Evolutionary conservation across 2,113 vertebrate genomes (phyloP).

Genomic region (Eulacestoma nigropectus): DNA sequence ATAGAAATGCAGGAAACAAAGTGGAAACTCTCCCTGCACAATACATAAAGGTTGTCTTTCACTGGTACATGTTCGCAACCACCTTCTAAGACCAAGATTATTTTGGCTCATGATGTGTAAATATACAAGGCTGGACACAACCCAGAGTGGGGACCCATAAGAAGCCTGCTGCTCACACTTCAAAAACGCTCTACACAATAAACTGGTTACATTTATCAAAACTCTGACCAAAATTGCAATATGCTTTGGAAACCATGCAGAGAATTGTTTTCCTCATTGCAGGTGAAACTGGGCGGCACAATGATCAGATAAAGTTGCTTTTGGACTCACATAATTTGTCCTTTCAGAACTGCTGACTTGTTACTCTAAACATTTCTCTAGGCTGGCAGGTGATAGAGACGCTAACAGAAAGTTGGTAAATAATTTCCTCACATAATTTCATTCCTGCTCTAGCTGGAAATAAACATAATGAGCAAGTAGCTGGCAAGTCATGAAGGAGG

Average conservation of each 20-base stretch:
- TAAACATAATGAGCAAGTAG: not conserved
- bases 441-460: not conserved
- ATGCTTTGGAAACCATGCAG: not conserved
- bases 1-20: not conserved
- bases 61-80: not conserved
- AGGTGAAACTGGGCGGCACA: not conserved
- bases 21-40: not conserved
- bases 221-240: not conserved
- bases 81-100: not conserved
- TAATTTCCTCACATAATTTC: not conserved
- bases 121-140: not conserved
- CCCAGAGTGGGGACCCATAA: not conserved
- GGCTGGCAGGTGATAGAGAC: not conserved
- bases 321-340: not conserved
- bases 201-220: not conserved
- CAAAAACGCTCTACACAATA: not conserved
- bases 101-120: not conserved
- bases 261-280: not conserved
- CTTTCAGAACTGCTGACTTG: not conserved
- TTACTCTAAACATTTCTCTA: not conserved
- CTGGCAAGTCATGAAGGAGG: not conserved
- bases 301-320: not conserved
- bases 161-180: not conserved
- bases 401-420: not conserved
- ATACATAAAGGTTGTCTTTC: not conserved